Conservation (phyloP, 2,113 vertebrate species). For the Aepyceros melampus region DNA sequence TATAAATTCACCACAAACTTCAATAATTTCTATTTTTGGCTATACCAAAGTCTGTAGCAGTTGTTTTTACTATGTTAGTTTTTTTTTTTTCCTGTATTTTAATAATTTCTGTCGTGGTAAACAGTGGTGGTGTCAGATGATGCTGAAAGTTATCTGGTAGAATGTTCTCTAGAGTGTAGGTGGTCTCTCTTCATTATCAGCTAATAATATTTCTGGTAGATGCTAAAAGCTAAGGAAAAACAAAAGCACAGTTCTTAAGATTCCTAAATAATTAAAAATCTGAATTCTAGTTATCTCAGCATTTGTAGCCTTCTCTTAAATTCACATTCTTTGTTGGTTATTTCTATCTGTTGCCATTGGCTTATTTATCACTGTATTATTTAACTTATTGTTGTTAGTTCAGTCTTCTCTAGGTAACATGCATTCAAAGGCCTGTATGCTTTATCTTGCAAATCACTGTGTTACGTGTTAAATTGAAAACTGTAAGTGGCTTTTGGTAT, state of each 20-base stretch:
- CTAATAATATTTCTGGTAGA: not conserved
- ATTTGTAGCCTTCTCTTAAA: not conserved
- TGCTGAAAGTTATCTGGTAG: not conserved
- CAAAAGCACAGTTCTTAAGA: not conserved
- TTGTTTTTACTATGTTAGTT: not conserved
- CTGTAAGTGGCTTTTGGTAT: not conserved
- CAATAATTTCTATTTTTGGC: not conserved
- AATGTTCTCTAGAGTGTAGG: not conserved
- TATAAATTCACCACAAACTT: not conserved
- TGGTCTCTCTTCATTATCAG: not conserved
- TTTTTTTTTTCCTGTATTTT: not conserved
- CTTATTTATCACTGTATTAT: not conserved
- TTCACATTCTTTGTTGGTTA: not conserved
- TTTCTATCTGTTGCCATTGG: not conserved
- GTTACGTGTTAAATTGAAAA: not conserved
- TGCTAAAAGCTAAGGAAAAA: not conserved
- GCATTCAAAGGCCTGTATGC: not conserved
- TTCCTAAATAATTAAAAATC: not conserved
- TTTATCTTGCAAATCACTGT: not conserved
- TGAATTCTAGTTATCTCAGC: not conserved
- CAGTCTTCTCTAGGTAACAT: not conserved
- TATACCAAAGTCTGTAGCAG: not conserved
- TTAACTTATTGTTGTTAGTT: not conserved
- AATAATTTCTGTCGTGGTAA: not conserved
- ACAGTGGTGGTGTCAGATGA: not conserved